Evolutionary conservation across 1,140 invertebrate species (phyloP).

Genomic region (Rhagoletis pomonella): DNA sequence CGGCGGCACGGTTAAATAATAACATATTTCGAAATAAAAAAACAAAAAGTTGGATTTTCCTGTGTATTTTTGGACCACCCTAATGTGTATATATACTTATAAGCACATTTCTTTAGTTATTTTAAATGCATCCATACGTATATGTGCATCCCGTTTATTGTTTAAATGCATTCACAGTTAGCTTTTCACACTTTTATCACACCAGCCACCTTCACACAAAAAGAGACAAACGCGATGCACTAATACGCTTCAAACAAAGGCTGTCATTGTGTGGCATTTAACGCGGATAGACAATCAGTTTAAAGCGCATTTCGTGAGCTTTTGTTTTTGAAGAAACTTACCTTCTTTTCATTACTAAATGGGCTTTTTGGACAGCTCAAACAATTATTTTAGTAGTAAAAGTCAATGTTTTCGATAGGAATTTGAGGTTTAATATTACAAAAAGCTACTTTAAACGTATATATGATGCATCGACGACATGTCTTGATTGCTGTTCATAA

Average conservation of each 20-base stretch:
- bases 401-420: neutral
- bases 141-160: neutral
- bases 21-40: too few relatives aligned
- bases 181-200: slow-evolving; percentile 12
- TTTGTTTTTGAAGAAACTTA: neutral
- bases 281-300: neutral
- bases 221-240: neutral
- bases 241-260: slow-evolving; percentile 17
- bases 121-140: neutral
- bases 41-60: too few relatives aligned
- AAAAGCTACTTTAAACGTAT: too few relatives aligned
- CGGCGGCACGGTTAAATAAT: too few relatives aligned
- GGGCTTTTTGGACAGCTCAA: neutral
- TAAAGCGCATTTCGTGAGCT: neutral
- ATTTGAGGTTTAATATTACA: neutral
- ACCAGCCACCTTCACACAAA: too few relatives aligned
- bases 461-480: too few relatives aligned
- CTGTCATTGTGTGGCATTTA: neutral
- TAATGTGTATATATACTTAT: too few relatives aligned
- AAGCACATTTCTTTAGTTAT: too few relatives aligned
- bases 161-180: slow-evolving; percentile 32
- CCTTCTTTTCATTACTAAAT: slow-evolving; percentile 10
- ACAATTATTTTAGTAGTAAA: neutral
- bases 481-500: too few relatives aligned
- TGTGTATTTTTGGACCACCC: too few relatives aligned